These are phyloP conservation scores for Bilobella aurantiaca DNA, from an alignment of 1,140 invertebrate genomes.

Conservation along the genomic window DNA sequence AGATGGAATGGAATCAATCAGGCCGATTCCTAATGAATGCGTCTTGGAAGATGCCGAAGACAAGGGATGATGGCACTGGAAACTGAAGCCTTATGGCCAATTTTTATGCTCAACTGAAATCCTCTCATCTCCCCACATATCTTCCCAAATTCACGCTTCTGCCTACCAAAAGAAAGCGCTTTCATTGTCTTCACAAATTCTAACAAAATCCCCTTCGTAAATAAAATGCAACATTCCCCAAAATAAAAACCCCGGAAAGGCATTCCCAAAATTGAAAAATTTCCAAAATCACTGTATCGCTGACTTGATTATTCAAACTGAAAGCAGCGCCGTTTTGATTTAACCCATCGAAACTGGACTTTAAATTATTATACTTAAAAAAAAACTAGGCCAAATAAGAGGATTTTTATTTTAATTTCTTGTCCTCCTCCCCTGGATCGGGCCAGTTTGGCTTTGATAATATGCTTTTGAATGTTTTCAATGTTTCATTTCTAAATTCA, in stretches of 20 bases:
- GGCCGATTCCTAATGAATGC: slow-evolving; percentile 30
- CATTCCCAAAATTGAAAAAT: neutral
- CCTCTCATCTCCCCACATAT: neutral
- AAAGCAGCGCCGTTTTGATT: no score
- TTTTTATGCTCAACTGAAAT: slow-evolving; percentile 5
- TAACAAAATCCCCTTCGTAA: neutral
- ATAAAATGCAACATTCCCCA: neutral
- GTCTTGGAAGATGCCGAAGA: slow-evolving; percentile 5
- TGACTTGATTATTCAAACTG: neutral
- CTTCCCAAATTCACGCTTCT: no score
- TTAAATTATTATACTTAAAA: no score
- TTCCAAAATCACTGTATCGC: neutral
- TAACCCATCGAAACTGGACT: no score
- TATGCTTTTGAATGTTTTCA: no score
- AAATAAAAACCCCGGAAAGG: neutral
- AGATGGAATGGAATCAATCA: slow-evolving; percentile 36
- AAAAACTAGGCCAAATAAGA: no score
- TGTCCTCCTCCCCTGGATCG: no score
- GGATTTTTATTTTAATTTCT: no score
- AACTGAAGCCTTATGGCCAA: neutral
- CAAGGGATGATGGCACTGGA: no score
- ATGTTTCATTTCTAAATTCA: no score
- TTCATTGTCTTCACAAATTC: neutral
- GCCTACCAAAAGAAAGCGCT: neutral
- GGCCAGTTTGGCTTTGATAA: no score